Percentiles rank a stretch among this genome's conserved stretches.
Evolutionary conservation across 2,797 vertebrate genomes (phyloP).

Genomic region (Sardinella longiceps): DNA sequence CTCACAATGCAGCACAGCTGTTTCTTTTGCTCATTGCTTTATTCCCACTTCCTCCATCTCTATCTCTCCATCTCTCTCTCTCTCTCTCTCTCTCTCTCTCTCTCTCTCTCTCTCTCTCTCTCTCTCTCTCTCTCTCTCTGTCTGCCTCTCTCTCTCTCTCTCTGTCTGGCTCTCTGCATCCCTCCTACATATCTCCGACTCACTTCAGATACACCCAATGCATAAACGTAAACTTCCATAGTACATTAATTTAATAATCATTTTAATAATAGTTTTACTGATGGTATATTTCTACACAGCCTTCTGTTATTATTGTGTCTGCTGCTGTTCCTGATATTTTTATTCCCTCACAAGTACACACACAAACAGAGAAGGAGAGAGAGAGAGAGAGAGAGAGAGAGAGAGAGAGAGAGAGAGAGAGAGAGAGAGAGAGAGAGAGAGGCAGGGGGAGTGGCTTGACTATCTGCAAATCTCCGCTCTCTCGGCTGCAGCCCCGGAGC

Average conservation of each 20-base stretch:
- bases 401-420: slow-evolving; percentile 42
- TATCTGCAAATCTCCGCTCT: slow-evolving; percentile 1
- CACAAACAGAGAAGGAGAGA: slow-evolving; percentile 46
- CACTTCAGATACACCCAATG: slow-evolving; percentile 44
- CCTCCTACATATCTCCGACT: slow-evolving; percentile 21
- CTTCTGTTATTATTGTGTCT: slow-evolving; percentile 52
- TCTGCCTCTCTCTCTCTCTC: slow-evolving; percentile 13
- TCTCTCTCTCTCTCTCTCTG: slow-evolving; percentile 23
- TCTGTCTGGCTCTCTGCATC: slow-evolving; percentile 21
- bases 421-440: slow-evolving; percentile 59
- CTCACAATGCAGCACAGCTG: slow-evolving; percentile 76
- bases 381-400: slow-evolving; percentile 45
- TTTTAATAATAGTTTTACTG: slow-evolving; percentile 9
- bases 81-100: slow-evolving; percentile 29
- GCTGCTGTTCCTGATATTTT: not conserved
- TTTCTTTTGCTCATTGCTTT: slow-evolving; percentile 51
- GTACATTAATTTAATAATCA: slow-evolving; percentile 62
- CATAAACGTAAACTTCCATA: slow-evolving; percentile 47
- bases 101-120: slow-evolving; percentile 12
- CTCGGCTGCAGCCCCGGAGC: not conserved
- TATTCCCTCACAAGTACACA: slow-evolving; percentile 14
- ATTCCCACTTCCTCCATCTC: too few species aligned
- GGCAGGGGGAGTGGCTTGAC: slow-evolving; percentile 36
- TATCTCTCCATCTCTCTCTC: slow-evolving; percentile 27
- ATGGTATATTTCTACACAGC: slow-evolving; percentile 65